Base-by-base conservation (phyloP, 2,888 invertebrate genomes). In the Autographa pulchrina region DNA sequence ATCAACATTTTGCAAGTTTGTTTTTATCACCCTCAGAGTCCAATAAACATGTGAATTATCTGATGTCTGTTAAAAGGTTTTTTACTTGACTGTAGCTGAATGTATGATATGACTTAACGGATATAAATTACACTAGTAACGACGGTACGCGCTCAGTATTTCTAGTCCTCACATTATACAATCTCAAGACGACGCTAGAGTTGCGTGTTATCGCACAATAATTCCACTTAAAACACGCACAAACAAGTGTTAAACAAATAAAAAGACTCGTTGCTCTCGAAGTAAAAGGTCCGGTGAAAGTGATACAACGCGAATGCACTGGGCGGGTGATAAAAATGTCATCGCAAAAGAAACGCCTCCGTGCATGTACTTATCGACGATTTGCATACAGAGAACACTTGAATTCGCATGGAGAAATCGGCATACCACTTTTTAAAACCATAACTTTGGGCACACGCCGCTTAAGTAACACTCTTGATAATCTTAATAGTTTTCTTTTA, bases 361-460 rank as follows among this genome's bases (percentile, higher is more conserved):
- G 76, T 81, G 85, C 77, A 70, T 74, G 78, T 74, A 78, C 77
- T 75, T 81, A 81, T 78, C 76, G 77, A 81, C 65, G 68, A 93
- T 93, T 92, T 91, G 88, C 93, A 93, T 92, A 91, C 90, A 91
- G 89, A 89, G 85, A 85, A 84, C 82, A 82, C 75, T 86, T 85
- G 83, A 83, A 88, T 91, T 89, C 75, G 87, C 82, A 73, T 80
- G 84, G 90, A 88, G 91, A 92, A 92, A 92, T 88, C 88, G 78
- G 86, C 83, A 78, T 68, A 84, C 85, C 70, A 87, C 86, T 87
- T 91, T 89, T 87, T 82, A 83, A 87, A 71, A 80, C 74, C 74
- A 76, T 83, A 76, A 74, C 76, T 82, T 78, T 84, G 75, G 72
- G 65, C 70, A 78, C 71, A 72, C 41, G 59, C 31, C 32, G 25